phyloP scores from a whole-genome alignment of 2,888 invertebrate genomes.

The Drosophila robusta region DNA sequence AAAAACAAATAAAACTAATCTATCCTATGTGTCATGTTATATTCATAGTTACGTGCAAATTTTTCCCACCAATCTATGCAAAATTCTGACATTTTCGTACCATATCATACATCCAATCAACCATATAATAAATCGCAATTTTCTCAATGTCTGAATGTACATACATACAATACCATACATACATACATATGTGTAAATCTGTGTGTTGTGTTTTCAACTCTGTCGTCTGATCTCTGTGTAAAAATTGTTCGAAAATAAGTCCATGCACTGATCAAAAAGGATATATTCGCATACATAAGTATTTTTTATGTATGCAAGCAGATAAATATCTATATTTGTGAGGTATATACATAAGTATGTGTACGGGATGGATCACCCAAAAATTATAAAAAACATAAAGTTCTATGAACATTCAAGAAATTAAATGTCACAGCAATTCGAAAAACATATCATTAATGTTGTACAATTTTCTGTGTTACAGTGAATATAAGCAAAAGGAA shows the following conservation, averaged over 20 bases:
- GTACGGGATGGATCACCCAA: slow-evolving; percentile 24
- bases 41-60: slow-evolving; percentile 43
- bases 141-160: slow-evolving; percentile 22
- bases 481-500: slow-evolving; percentile 22
- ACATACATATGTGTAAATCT: slow-evolving; percentile 34
- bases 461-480: slow-evolving; percentile 84
- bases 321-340: slow-evolving; percentile 31
- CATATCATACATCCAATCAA: slow-evolving; percentile 17
- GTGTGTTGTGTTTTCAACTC: slow-evolving; percentile 44
- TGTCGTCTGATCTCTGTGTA: slow-evolving; percentile 25
- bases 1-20: neutral
- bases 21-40: neutral
- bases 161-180: slow-evolving; percentile 13
- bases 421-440: slow-evolving; percentile 85
- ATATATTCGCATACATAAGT: slow-evolving; percentile 18
- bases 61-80: slow-evolving; percentile 73
- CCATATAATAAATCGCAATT: slow-evolving; percentile 12
- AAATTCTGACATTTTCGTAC: slow-evolving; percentile 31
- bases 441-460: slow-evolving; percentile 86
- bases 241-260: slow-evolving; percentile 38
- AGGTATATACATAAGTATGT: slow-evolving; percentile 42
- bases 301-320: slow-evolving; percentile 23
- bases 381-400: slow-evolving; percentile 32
- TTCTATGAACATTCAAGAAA: slow-evolving; percentile 62
- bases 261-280: slow-evolving; percentile 37